Evolutionary conservation across 2,888 invertebrate species (phyloP), one percentile per base, ranked within the genome.

Genomic region (Acronicta psi): DNA sequence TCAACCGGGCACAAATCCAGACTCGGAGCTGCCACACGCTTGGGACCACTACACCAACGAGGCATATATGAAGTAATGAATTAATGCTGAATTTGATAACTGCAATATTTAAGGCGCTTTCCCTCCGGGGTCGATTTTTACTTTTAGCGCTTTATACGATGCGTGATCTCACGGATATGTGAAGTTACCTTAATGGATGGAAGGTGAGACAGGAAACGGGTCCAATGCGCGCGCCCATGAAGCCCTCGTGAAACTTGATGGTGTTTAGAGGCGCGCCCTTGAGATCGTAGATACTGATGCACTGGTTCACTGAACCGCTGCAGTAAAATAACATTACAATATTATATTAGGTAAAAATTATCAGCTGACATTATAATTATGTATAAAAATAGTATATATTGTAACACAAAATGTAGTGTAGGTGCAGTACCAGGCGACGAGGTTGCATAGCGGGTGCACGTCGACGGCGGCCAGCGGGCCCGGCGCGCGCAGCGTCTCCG

Each of bases 171-270:
- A 5, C n/a, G 4, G 13, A 31, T 4, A n/a, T 9, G 34, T 34
- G 34, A n/a, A n/a, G n/a, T 47, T 66, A 93, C 92, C 92, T 94
- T 78, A 97, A 96, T 36, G 98, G 97, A 90, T 99, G 99, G 94
- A 98, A 99, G 72, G 97, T 96, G 79, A 99, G 94, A 85, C 98
- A 98, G 75, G 96, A 96, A 62, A 98, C 97, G 42, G 98, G 97
- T 16, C 98, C 98, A 77, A 98, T 97, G 84, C 98, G 95, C 76
- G 97, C 96, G 61, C 96, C 96, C 91, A 92, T 91, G 93, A 99
- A 98, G 53, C 99, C 98, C 85, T 99, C 98, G 89, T 98, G 97
- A 88, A 97, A 97, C 85, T 97, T 97, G 84, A 99, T 96, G 4
- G 96, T 96, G 88, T 97, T 98, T 59, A 98, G 94, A 42, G 95